Conservation (phyloP, 2,113 vertebrate genomes). For the Periophthalmus modestus region DNA sequence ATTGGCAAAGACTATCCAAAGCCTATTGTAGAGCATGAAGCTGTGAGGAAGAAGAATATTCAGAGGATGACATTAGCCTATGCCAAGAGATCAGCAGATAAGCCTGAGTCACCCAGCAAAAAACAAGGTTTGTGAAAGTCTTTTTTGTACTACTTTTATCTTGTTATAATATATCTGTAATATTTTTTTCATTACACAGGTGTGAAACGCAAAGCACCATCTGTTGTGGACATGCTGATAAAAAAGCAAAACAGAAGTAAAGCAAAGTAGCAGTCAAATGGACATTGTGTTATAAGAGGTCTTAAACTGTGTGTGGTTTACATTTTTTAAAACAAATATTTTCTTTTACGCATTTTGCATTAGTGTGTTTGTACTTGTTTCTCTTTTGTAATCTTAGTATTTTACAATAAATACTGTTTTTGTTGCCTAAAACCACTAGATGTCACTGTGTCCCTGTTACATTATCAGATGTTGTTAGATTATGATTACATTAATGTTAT, state of each 20-base stretch:
- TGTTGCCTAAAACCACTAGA: slow-evolving; percentile 30
- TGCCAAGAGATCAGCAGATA: slow-evolving; percentile 48
- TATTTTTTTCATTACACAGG: slow-evolving; percentile 38
- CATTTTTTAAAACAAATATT: background rate
- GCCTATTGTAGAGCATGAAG: slow-evolving; percentile 67
- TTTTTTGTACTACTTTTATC: background rate
- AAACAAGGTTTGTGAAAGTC: slow-evolving; percentile 36
- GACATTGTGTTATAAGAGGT: background rate
- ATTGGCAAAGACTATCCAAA: slow-evolving; percentile 78
- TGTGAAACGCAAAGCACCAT: slow-evolving; percentile 61
- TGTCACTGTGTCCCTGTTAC: slow-evolving; percentile 15
- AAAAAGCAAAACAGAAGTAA: slow-evolving; percentile 48
- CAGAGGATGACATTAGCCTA: slow-evolving; percentile 76
- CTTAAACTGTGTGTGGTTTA: background rate
- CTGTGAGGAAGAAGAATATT: slow-evolving; percentile 69
- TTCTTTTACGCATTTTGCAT: background rate
- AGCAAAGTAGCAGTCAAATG: background rate
- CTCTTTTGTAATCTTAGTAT: background rate
- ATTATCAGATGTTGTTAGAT: background rate
- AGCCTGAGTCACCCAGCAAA: slow-evolving; percentile 33
- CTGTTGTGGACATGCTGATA: slow-evolving; percentile 60
- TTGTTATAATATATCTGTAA: background rate
- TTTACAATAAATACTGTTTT: background rate
- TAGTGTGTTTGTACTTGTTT: background rate
- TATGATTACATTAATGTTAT: background rate